Evolutionary conservation across 1,140 invertebrate genomes (phyloP).

Genomic region (Antheraea mylitta): DNA sequence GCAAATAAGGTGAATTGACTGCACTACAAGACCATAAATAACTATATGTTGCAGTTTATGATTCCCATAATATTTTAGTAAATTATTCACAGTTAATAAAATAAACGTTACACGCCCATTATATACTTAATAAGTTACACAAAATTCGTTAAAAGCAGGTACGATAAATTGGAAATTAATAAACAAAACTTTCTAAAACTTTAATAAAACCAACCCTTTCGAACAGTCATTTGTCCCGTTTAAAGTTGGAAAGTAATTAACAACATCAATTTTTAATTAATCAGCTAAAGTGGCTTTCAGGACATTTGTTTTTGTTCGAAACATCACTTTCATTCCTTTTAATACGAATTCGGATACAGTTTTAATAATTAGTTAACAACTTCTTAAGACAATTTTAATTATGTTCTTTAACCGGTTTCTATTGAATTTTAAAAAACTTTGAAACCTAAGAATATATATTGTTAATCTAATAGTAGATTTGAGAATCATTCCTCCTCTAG

Average conservation of each 20-base stretch:
- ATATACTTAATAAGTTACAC: neutral
- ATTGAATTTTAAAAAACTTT: too few relatives aligned
- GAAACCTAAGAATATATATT: too few relatives aligned
- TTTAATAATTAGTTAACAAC: too few relatives aligned
- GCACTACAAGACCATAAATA: too few relatives aligned
- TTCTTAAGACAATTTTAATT: too few relatives aligned
- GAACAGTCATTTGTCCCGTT: constrained; percentile 1
- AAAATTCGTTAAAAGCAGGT: neutral
- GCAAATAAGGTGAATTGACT: too few relatives aligned
- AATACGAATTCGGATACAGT: too few relatives aligned
- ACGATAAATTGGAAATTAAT: constrained; percentile 8
- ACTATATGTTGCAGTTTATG: too few relatives aligned
- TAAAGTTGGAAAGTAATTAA: constrained; percentile 12
- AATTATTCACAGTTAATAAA: neutral
- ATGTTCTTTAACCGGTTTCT: too few relatives aligned
- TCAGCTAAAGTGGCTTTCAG: neutral
- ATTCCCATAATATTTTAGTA: too few relatives aligned
- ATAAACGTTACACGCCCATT: neutral
- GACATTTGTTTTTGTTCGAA: neutral
- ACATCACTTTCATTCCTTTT: neutral
- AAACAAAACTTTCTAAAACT: constrained; percentile 7
- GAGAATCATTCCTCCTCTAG: too few relatives aligned
- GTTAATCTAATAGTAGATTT: too few relatives aligned
- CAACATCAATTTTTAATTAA: constrained; percentile 12
- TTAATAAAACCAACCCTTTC: constrained; percentile 9